Conservation (phyloP, 2,113 vertebrate species). For the Heloderma charlesbogerti region DNA sequence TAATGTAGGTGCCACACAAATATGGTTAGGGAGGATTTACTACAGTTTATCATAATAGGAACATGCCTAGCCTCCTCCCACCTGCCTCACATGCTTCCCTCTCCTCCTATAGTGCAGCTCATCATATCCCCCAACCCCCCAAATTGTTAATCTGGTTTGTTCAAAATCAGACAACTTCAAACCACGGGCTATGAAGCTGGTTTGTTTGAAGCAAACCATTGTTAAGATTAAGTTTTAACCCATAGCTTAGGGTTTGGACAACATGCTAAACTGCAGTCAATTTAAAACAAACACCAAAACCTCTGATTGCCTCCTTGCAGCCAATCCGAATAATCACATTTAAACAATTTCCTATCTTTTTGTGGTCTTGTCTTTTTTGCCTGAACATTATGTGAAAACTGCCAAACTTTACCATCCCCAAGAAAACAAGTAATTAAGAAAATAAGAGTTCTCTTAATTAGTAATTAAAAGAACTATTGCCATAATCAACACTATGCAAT, state of each 20-base stretch:
- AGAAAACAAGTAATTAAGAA: neutral
- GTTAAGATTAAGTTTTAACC: neutral
- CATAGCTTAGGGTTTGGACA: neutral
- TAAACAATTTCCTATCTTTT: no score
- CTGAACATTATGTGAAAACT: neutral
- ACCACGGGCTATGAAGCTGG: neutral
- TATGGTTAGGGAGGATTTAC: neutral
- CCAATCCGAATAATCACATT: neutral
- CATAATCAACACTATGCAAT: neutral
- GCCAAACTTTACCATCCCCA: neutral
- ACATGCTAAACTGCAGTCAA: neutral
- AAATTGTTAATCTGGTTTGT: neutral
- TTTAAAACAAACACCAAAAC: neutral
- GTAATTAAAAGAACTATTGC: neutral
- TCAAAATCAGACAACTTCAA: neutral
- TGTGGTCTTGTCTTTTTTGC: neutral
- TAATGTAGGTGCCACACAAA: neutral
- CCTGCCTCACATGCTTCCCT: no score
- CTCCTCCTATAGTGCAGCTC: neutral
- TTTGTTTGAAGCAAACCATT: neutral
- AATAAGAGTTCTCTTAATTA: neutral
- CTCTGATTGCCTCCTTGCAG: neutral
- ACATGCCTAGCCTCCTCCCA: no score
- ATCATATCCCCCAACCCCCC: neutral
- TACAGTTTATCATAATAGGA: no score